Evolutionary conservation across 1,140 invertebrate species (phyloP), one percentile per base, ranked within the genome.

Genomic region (Eupristina koningsbergeri): DNA sequence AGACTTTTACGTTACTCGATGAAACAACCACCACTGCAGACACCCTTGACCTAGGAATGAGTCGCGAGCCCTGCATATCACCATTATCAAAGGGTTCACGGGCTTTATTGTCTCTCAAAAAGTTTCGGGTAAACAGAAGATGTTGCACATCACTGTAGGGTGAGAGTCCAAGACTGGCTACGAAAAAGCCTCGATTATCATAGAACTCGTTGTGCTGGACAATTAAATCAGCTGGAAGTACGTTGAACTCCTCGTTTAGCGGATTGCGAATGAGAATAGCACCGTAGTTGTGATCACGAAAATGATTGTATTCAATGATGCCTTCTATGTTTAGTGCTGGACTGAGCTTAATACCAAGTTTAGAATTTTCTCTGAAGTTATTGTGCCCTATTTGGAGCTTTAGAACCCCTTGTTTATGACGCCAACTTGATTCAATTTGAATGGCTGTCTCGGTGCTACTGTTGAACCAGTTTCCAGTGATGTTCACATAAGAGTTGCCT

Each of bases 131-230:
- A 87, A 99, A 98, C 9, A 97, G 88, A 45, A 99, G 90, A 63
- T 94, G 94, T 89, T 99, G 98, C 15, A 94, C 88, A 19, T 95
- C 94, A 87, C 96, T 96, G 87, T 98, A 97, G 7, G 98, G 96
- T 26, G 97, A 97, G 0, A 99, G 91, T 1, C 97, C 96, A 11
- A 99, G 91, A 88, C 96, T 97, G 0, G 96, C 96, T 0, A 98
- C 97, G 92, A 97, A 99, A 0, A 95, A 93, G 0, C 98, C 98
- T 53, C 93, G 93, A 90, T 99, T 99, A 17, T 95, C 93, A 80
- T 95, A 94, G 90, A 99, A 99, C 88, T 96, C 95, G 89, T 99
- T 99, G 87, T 98, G 95, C 87, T 96, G 95, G 75, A 99, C 96
- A 22, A 95, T 85, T 69, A 99, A 93, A 84, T 94, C 93, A 0